These are phyloP conservation scores for Syngnathus typhle DNA, from an alignment of 2,113 vertebrate genomes.

Conservation along the genomic window DNA sequence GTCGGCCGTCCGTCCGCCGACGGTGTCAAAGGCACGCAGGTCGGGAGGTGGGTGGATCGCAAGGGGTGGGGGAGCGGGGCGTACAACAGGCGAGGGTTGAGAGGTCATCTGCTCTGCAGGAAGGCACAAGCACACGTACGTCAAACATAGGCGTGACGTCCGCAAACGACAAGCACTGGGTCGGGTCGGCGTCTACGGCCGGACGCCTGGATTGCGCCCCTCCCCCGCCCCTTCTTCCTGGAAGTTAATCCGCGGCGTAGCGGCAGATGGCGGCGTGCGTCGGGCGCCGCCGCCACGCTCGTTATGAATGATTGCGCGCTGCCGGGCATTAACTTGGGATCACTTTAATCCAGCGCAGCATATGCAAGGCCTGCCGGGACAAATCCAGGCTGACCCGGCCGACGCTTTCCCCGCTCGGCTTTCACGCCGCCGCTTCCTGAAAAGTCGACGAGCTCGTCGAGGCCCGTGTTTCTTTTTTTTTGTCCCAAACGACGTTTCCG, in stretches of 20 bases:
- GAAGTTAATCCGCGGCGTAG: slow-evolving; percentile 59
- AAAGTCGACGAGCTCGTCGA: not conserved
- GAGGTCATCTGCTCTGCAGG: not conserved
- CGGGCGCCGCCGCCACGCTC: slow-evolving; percentile 44
- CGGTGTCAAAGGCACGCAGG: not conserved
- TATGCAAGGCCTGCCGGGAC: slow-evolving; percentile 57
- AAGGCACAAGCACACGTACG: not conserved
- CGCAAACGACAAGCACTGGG: too few species aligned
- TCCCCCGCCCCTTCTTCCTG: slow-evolving; percentile 53
- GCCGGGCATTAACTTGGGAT: slow-evolving; percentile 70
- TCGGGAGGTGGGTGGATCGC: not conserved
- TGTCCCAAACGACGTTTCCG: too few species aligned
- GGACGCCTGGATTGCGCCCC: slow-evolving; percentile 1
- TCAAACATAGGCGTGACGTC: too few species aligned
- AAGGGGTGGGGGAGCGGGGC: not conserved
- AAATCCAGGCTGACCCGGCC: slow-evolving; percentile 49
- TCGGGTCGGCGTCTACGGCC: too few species aligned
- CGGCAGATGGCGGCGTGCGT: slow-evolving; percentile 57
- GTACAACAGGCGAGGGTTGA: not conserved
- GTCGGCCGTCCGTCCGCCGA: not conserved
- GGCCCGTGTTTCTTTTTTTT: too few species aligned
- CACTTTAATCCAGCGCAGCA: slow-evolving; percentile 70
- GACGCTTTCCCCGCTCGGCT: slow-evolving; percentile 18
- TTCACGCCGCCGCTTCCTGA: not conserved
- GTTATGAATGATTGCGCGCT: slow-evolving; percentile 72